phyloP scores from a whole-genome alignment of 1,140 invertebrate species.

The Ceratoteleas bidentatus region DNA sequence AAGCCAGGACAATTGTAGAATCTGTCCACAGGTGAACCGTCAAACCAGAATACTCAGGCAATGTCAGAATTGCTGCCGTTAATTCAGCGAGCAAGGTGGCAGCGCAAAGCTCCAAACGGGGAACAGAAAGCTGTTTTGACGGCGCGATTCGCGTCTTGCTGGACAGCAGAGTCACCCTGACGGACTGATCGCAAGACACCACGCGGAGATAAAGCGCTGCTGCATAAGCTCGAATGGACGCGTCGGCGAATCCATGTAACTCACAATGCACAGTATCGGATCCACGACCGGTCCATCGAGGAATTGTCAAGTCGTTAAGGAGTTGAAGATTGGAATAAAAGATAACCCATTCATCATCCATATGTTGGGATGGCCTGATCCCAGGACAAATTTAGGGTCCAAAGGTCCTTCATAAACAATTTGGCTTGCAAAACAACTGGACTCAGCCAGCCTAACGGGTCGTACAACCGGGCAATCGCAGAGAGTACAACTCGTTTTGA shows the following conservation, averaged over 20 bases:
- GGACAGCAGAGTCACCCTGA: not conserved
- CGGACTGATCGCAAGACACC: not conserved
- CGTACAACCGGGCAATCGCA: not conserved
- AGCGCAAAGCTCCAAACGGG: no score
- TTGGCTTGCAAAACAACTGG: not conserved
- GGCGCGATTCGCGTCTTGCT: not conserved
- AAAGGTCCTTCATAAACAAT: not conserved
- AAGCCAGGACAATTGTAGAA: not conserved
- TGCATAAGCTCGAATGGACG: not conserved
- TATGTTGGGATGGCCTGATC: not conserved
- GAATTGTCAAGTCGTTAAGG: not conserved
- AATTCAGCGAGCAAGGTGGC: no score
- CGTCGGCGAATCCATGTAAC: constrained; percentile 15
- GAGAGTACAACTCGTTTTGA: not conserved
- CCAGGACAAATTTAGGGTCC: not conserved
- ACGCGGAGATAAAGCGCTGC: not conserved
- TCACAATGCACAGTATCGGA: not conserved
- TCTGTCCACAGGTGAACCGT: not conserved
- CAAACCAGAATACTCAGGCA: not conserved
- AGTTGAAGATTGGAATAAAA: not conserved
- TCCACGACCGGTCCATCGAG: not conserved
- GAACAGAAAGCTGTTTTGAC: not conserved
- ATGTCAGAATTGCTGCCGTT: not conserved
- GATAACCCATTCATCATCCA: not conserved
- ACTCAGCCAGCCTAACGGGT: not conserved